Evolutionary conservation across 2,888 invertebrate genomes (phyloP), one percentile per base, ranked within the genome.

Genomic region (Bruchidius siliquastri): DNA sequence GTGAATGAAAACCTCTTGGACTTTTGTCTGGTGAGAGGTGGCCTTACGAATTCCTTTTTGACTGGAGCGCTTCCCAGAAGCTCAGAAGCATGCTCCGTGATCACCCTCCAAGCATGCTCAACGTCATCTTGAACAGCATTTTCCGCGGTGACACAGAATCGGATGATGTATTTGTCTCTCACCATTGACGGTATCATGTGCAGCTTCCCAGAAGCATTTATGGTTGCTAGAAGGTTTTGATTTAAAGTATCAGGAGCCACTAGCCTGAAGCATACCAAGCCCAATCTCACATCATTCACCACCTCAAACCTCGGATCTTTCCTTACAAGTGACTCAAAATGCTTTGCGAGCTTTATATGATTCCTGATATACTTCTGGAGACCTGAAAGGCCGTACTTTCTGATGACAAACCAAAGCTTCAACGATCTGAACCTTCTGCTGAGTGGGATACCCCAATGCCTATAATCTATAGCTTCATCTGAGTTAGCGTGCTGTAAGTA

Each of bases 381-480:
- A 0, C 95, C 95, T 30, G 89, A 90, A 0, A 96, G 89, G 0
- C 96, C 96, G 82, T 96, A 96, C 77, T 91, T 91, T 70, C 96
- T 88, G 77, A 92, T 88, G 0, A 96, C 95, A 84, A 96, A 96
- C 96, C 96, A 97, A 20, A 97, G 86, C 83, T 97, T 97, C 18
- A 97, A 86, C 0, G 96, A 91, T 10, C 96, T 89, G 84, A 97
- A 96, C 72, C 96, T 88, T 67, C 96, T 88, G 83, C 95, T 94
- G 70, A 96, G 83, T 0, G 96, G 95, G 75, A 97, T 94, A 0
- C 95, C 95, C 92, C 96, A 97, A 83, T 97, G 96, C 82, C 92
- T 87, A 81, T 92, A 92, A 82, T 93, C 93, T 72, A 92, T 91
- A 0, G 91, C 90, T 80, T 91, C 90, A 75, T 91, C 90, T 18